phyloP scores from a whole-genome alignment of 1,140 invertebrate genomes.

The Zelostemma sp. region DNA sequence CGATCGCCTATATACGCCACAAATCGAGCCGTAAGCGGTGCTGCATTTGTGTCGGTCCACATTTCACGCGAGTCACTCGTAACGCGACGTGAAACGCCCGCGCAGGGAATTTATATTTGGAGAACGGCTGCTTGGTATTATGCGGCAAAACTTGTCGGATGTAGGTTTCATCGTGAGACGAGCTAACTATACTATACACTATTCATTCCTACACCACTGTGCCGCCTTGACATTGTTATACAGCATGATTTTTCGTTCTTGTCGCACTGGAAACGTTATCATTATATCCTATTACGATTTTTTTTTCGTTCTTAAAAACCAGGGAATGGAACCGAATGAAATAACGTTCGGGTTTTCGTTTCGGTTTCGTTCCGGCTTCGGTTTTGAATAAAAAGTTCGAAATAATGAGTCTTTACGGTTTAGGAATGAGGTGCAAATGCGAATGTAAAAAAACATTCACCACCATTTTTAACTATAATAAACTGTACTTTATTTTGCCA shows the following conservation, averaged over 20 bases:
- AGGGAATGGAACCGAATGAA: too few species aligned
- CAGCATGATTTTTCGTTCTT: conserved; percentile 1
- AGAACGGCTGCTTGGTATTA: conserved; percentile 25
- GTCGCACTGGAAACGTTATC: too few species aligned
- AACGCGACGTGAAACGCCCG: conserved; percentile 31
- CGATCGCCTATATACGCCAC: conserved; percentile 12
- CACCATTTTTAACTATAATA: too few species aligned
- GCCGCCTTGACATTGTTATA: conserved; percentile 4
- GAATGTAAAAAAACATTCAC: too few species aligned
- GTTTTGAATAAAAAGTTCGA: too few species aligned
- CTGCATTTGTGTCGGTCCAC: conserved; percentile 22
- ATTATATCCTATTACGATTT: too few species aligned
- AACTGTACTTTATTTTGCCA: too few species aligned
- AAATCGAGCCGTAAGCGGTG: conserved; percentile 23
- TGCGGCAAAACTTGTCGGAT: conserved; percentile 1
- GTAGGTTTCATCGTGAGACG: conserved; percentile 8
- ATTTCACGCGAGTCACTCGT: conserved; percentile 33
- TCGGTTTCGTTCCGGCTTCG: too few species aligned
- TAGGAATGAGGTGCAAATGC: too few species aligned
- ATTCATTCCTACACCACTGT: conserved; percentile 17
- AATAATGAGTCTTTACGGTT: too few species aligned
- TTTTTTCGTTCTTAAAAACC: too few species aligned
- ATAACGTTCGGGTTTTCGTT: too few species aligned
- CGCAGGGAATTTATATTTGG: conserved; percentile 29
- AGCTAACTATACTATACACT: background rate